These are phyloP conservation scores for Synanthedon tipuliformis DNA, from an alignment of 2,888 invertebrate species.

Conservation along the genomic window DNA sequence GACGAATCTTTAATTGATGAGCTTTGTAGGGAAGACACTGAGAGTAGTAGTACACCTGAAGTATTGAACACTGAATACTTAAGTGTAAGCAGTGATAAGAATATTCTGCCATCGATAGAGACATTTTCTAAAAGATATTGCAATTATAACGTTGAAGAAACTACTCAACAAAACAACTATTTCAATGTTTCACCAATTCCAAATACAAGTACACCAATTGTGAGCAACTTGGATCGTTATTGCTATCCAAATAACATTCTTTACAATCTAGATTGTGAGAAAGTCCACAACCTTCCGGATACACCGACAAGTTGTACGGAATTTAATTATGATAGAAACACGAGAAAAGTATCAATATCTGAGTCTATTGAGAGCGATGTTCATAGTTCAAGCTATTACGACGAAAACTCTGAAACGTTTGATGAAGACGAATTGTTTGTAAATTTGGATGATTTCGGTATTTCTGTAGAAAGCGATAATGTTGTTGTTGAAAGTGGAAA, in stretches of 20 bases:
- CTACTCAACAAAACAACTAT: constrained; percentile 15
- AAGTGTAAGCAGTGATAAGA: constrained; percentile 15
- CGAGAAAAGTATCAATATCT: constrained; percentile 48
- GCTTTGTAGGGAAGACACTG: constrained; percentile 56
- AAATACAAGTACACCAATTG: constrained; percentile 19
- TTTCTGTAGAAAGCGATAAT: constrained; percentile 39
- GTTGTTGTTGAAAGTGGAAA: constrained; percentile 11
- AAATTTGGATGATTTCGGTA: constrained; percentile 57
- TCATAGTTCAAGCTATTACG: constrained; percentile 51
- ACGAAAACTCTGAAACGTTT: constrained; percentile 54
- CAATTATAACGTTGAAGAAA: constrained; percentile 33
- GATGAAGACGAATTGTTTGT: constrained; percentile 61
- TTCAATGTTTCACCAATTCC: constrained; percentile 14
- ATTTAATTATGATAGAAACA: constrained; percentile 44
- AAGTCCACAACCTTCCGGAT: constrained; percentile 47
- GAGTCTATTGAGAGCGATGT: constrained; percentile 61
- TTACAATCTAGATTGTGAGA: constrained; percentile 46
- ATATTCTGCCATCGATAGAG: constrained; percentile 55
- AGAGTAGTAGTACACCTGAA: constrained; percentile 45
- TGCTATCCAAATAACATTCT: constrained; percentile 61
- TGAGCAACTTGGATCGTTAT: constrained; percentile 54
- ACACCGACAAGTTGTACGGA: constrained; percentile 58
- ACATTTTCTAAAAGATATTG: constrained; percentile 54
- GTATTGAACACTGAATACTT: constrained; percentile 47
- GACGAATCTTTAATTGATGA: constrained; percentile 61